Base-by-base conservation (phyloP, 2,888 invertebrate genomes). In the Sicus ferrugineus region DNA sequence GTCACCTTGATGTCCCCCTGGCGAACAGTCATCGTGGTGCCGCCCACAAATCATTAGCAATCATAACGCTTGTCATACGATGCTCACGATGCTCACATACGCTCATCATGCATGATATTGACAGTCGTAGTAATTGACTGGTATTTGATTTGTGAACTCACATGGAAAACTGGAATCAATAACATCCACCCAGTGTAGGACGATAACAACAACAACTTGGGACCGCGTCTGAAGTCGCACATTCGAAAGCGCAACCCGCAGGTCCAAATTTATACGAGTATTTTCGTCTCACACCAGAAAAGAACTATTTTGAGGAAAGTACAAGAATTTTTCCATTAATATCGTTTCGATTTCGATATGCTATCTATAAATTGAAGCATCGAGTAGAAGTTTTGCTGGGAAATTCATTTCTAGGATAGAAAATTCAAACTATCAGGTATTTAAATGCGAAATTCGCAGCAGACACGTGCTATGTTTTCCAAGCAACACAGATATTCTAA, bases 291-390 rank as follows among this genome's bases (percentile, higher is more conserved):
- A 7, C 42, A 38, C 42, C 46, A 14, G 16, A 46, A 7, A 14
- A 14, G 14, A 56, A 48, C 56, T 70, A 52, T 56, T 68, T 66
- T 65, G 67, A 69, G 23, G 68, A 62, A 68, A n/a, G n/a, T n/a
- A n/a, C n/a, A n/a, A n/a, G n/a, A n/a, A n/a, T n/a, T n/a, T n/a
- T n/a, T n/a, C n/a, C n/a, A n/a, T n/a, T n/a, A n/a, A n/a, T n/a
- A n/a, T n/a, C n/a, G n/a, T n/a, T n/a, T 42, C n/a, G 4, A 42
- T 42, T 42, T 42, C 42, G 42, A 42, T 16, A 9, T 42, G n/a
- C n/a, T n/a, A n/a, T n/a, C n/a, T n/a, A n/a, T n/a, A n/a, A n/a
- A n/a, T n/a, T n/a, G n/a, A n/a, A n/a, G n/a, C n/a, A n/a, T n/a
- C n/a, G n/a, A n/a, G n/a, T n/a, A n/a, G n/a, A n/a, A n/a, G n/a